These are phyloP conservation scores for Ochropleura plecta DNA, from an alignment of 2,888 invertebrate species.

Conservation along the genomic window DNA sequence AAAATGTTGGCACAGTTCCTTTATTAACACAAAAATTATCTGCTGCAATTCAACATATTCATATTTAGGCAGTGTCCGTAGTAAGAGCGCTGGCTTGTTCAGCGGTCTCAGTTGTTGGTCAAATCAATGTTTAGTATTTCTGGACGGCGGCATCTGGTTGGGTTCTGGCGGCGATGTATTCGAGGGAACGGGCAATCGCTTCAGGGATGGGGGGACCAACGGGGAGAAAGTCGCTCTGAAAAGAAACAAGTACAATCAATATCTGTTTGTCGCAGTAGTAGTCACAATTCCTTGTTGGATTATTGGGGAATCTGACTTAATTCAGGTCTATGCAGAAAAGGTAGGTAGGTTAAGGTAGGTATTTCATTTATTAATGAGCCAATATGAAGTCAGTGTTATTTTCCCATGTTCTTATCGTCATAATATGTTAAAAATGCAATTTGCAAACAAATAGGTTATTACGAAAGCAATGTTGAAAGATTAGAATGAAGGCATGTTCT, in stretches of 20 bases:
- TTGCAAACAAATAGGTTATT: slow-evolving; percentile 27
- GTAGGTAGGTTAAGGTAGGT: background rate
- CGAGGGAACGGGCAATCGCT: slow-evolving; percentile 75
- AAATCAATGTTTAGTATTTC: slow-evolving; percentile 48
- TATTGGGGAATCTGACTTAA: background rate
- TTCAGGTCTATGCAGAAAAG: background rate
- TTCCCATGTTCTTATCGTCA: slow-evolving; percentile 9
- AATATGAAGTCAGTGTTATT: background rate
- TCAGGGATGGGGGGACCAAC: slow-evolving; percentile 76
- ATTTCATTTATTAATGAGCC: slow-evolving; percentile 3
- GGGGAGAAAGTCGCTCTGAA: slow-evolving; percentile 76
- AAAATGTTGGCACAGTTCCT: slow-evolving; percentile 50
- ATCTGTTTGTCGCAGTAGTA: background rate
- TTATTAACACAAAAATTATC: slow-evolving; percentile 46
- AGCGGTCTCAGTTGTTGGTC: slow-evolving; percentile 24
- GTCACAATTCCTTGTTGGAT: background rate
- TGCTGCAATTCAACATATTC: slow-evolving; percentile 28
- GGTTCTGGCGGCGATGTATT: slow-evolving; percentile 72
- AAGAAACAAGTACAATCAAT: slow-evolving; percentile 31
- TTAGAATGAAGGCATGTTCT: slow-evolving; percentile 18
- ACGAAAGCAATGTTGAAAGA: slow-evolving; percentile 1
- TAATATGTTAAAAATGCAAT: slow-evolving; percentile 15
- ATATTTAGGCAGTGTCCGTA: slow-evolving; percentile 13
- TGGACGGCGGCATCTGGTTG: background rate
- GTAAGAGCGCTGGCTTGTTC: slow-evolving; percentile 21